Percentiles rank a stretch among this genome's conserved stretches.
Evolutionary conservation across 2,797 vertebrate species (phyloP).

Genomic region (Pseudochromis fuscus): DNA sequence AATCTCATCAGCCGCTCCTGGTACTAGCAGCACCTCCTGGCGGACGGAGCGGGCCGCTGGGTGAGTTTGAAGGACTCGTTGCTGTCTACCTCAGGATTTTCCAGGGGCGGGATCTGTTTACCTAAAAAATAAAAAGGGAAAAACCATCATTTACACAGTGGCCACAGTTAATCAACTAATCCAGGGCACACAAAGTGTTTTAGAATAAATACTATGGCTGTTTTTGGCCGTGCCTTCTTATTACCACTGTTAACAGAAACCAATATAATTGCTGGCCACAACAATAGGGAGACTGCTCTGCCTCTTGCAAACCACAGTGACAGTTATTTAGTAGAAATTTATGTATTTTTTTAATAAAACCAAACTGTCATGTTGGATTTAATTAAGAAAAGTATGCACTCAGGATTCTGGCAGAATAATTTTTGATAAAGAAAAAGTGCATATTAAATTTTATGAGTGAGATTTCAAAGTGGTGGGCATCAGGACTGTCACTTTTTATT

Average conservation of each 20-base stretch:
- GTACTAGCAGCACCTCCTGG: slow-evolving; percentile 93
- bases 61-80: slow-evolving; percentile 92
- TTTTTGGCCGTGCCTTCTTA: neutral
- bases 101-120: slow-evolving; percentile 94
- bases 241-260: no score
- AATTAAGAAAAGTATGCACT: neutral
- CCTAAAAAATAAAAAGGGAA: slow-evolving; percentile 86
- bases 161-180: neutral
- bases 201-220: neutral
- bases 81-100: slow-evolving; percentile 90
- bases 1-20: slow-evolving; percentile 21
- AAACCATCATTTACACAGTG: neutral
- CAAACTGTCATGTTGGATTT: no score
- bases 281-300: neutral
- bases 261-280: neutral
- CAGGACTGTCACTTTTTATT: no score
- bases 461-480: neutral
- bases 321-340: neutral
- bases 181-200: neutral
- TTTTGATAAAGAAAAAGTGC: neutral
- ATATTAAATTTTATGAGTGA: neutral
- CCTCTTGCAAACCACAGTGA: no score
- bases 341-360: neutral
- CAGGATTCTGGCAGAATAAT: neutral
- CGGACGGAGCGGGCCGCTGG: slow-evolving; percentile 80